phyloP scores from a whole-genome alignment of 2,888 invertebrate genomes.

The Gonocerus acuteangulatus region DNA sequence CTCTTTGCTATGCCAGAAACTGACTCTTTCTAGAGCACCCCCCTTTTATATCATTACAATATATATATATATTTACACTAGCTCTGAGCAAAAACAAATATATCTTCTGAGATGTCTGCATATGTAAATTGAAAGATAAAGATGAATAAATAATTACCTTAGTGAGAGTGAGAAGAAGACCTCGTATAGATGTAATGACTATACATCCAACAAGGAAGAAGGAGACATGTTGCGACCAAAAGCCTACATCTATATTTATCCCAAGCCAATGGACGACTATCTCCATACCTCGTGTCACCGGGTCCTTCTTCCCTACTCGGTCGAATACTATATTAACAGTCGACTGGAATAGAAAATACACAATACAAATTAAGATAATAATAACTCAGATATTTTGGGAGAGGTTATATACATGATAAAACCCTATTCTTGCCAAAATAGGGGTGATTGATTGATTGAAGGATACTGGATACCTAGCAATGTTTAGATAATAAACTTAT shows the following conservation, averaged over 20 bases:
- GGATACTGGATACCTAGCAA: no score
- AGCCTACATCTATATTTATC: constrained; percentile 89
- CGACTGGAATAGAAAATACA: constrained; percentile 56
- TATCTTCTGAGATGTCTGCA: no score
- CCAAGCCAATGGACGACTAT: constrained; percentile 96
- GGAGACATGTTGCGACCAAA: constrained; percentile 98
- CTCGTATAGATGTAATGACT: constrained; percentile 93
- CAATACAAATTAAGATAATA: neutral
- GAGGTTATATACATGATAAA: neutral
- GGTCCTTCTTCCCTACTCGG: constrained; percentile 96
- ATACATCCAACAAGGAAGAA: constrained; percentile 96
- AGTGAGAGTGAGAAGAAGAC: constrained; percentile 88
- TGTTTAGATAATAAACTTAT: no score
- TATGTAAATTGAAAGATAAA: no score
- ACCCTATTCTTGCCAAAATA: no score
- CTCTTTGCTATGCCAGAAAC: no score
- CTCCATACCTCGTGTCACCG: constrained; percentile 92
- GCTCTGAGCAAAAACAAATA: no score
- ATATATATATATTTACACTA: no score
- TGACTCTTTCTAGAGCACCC: no score
- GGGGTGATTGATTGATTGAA: no score
- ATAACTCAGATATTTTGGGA: neutral
- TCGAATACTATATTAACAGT: constrained; percentile 98
- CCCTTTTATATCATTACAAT: no score
- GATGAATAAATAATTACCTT: no score